Evolutionary conservation across 2,888 invertebrate genomes (phyloP).

Genomic region (Hemithea aestivaria): DNA sequence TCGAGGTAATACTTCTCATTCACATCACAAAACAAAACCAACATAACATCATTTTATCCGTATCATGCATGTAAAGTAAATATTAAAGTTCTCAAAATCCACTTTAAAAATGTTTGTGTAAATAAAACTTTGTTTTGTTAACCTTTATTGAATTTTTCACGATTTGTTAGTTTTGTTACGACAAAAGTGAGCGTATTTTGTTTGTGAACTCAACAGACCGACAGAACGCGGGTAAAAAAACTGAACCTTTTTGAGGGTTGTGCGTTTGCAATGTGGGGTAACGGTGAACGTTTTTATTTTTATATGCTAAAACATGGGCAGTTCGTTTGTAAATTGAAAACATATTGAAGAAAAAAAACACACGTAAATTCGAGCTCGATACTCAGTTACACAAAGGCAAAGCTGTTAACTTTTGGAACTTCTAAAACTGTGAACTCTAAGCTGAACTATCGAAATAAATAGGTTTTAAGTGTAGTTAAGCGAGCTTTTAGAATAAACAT

Average conservation of each 20-base stretch:
- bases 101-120: not conserved
- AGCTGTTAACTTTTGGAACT: too few species aligned
- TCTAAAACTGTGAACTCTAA: not conserved
- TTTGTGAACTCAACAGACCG: constrained; percentile 15
- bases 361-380: not conserved
- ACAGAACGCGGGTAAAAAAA: constrained; percentile 14
- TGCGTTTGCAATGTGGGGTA: constrained; percentile 6
- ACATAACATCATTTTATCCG: too few species aligned
- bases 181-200: constrained; percentile 15
- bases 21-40: too few species aligned
- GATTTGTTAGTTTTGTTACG: constrained; percentile 22
- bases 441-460: not conserved
- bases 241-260: constrained; percentile 9
- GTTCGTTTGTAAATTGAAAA: not conserved
- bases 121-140: constrained; percentile 10
- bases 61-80: too few species aligned
- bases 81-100: constrained; percentile 5
- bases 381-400: too few species aligned
- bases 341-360: not conserved
- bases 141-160: constrained; percentile 20
- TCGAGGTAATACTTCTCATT: too few species aligned
- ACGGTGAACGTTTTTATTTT: too few species aligned
- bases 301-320: not conserved
- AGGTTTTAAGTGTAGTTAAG: not conserved
- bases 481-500: constrained; percentile 9